phyloP scores from a whole-genome alignment of 2,113 vertebrate genomes.

The Podilymbus podiceps region DNA sequence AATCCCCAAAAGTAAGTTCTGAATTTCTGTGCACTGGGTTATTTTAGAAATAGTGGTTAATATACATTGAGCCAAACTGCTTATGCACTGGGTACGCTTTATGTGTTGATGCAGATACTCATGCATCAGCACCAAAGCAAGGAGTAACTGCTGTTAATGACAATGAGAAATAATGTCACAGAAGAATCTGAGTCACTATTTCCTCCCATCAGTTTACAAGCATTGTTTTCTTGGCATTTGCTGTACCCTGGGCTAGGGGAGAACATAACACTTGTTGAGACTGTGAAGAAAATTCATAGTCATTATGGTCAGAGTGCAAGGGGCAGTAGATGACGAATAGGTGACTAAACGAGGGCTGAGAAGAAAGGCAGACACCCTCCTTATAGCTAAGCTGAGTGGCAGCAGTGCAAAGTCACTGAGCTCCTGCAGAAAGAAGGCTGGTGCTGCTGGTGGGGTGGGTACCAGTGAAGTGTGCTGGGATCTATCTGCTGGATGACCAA shows the following conservation, averaged over 20 bases:
- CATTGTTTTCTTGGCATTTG: neutral
- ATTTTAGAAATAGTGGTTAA: neutral
- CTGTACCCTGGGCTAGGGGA: neutral
- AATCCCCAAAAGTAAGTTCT: slow-evolving; percentile 84
- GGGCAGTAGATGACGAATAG: neutral
- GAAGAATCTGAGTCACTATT: neutral
- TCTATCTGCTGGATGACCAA: neutral
- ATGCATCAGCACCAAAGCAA: neutral
- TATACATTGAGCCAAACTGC: neutral
- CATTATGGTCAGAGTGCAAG: neutral
- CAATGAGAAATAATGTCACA: neutral
- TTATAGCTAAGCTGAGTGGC: neutral
- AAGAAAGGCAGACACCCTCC: neutral
- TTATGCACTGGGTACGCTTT: neutral
- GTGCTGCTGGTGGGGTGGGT: neutral
- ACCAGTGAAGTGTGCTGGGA: neutral
- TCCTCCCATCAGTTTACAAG: neutral
- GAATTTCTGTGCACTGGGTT: neutral
- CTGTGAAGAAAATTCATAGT: neutral
- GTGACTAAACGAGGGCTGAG: neutral
- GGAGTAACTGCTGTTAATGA: neutral
- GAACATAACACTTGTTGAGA: neutral
- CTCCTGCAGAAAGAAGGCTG: neutral
- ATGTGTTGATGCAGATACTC: neutral
- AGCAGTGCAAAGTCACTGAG: neutral